These are phyloP conservation scores for Babyrousa celebensis DNA, from an alignment of 2,797 vertebrate species.

Conservation along the genomic window DNA sequence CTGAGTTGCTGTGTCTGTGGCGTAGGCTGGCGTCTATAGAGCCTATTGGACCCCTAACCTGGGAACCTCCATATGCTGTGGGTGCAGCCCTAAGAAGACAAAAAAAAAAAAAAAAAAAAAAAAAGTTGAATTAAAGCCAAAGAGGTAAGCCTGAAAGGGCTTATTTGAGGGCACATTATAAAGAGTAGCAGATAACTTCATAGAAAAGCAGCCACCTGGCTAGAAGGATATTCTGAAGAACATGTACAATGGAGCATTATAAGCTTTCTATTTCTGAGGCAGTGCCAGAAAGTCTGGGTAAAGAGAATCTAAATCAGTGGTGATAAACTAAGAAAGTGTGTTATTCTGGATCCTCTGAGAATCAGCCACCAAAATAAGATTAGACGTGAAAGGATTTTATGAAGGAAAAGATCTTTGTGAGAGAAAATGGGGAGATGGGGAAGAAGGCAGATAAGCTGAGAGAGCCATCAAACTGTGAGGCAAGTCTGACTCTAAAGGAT, in stretches of 20 bases:
- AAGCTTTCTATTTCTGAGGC: slow-evolving; percentile 70
- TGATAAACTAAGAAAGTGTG: slow-evolving; percentile 72
- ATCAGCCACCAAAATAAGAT: slow-evolving; percentile 32
- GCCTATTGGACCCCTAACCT: too few species aligned
- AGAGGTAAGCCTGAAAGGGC: not conserved
- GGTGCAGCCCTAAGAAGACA: too few species aligned
- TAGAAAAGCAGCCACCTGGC: slow-evolving; percentile 34
- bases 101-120: too few species aligned
- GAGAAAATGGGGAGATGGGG: not conserved
- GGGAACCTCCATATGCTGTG: too few species aligned
- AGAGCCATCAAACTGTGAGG: not conserved
- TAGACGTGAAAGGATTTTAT: slow-evolving; percentile 47
- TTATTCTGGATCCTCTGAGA: slow-evolving; percentile 72
- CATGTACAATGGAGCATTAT: not conserved
- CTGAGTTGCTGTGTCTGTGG: too few species aligned
- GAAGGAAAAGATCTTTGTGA: slow-evolving; percentile 63
- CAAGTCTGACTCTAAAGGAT: not conserved
- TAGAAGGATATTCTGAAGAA: slow-evolving; percentile 6
- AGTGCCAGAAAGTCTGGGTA: slow-evolving; percentile 57
- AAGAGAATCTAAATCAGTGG: slow-evolving; percentile 71
- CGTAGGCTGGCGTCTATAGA: too few species aligned
- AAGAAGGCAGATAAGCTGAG: not conserved
- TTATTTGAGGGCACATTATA: slow-evolving; percentile 8
- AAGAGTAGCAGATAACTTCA: slow-evolving; percentile 22
- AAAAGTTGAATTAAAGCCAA: slow-evolving; percentile 22